Evolutionary conservation across 2,888 invertebrate species (phyloP), one percentile per base, ranked within the genome.

Genomic region (Morpho achilles): DNA sequence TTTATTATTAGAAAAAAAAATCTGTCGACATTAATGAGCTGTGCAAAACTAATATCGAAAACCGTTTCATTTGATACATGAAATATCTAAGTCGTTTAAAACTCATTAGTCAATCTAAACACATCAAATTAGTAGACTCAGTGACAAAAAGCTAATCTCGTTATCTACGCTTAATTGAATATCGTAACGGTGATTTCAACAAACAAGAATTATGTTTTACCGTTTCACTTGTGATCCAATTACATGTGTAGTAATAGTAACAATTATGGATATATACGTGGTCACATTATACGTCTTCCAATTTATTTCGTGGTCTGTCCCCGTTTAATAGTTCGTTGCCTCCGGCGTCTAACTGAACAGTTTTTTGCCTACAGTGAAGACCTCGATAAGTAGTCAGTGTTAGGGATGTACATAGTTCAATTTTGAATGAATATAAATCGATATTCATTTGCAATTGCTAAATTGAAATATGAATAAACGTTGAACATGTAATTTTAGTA

Each of bases 291-390:
- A 61, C 59, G 50, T 59, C 53, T 67, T 74, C 73, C 73, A 71
- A 77, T 70, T 70, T 75, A 83, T 84, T 85, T 85, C 83, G 73
- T 75, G 66, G 56, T 64, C 64, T 71, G 81, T 68, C 77, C 81
- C 72, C 76, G 66, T 75, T 83, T 61, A 64, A 69, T 75, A 76
- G 82, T 83, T 81, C 82, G 78, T 80, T 82, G 85, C 75, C 86
- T 76, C 70, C 74, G 78, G 73, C 81, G 74, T 77, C 74, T 85
- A 85, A 85, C 86, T 80, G 85, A 76, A 80, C 75, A 67, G 65
- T 80, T 84, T 86, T 84, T 87, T 84, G 66, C 68, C 61, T 52
- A 53, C 60, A 62, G 49, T 54, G 61, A 64, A 74, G 69, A 70
- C 73, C 72, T 76, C 73, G 67, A 76, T 73, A 69, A 73, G 70